These are phyloP conservation scores for Sycobia sp. DNA, from an alignment of 1,140 invertebrate genomes.

Conservation along the genomic window DNA sequence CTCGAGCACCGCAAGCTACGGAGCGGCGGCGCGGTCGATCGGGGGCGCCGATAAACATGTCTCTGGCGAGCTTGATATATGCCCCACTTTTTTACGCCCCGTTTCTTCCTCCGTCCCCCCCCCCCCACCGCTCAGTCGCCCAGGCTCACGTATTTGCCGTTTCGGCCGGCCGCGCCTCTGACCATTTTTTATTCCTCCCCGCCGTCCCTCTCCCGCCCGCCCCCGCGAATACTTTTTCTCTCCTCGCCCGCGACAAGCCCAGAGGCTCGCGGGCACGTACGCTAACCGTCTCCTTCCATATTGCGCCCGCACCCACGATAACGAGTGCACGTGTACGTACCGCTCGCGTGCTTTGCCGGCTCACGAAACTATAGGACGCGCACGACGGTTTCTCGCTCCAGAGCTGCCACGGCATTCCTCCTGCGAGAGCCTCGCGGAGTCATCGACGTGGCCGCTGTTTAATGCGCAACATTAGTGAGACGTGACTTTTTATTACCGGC, in stretches of 20 bases:
- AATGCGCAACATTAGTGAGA: too few relatives aligned
- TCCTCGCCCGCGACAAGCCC: neutral
- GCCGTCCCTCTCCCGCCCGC: neutral
- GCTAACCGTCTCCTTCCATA: neutral
- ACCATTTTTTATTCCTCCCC: too few relatives aligned
- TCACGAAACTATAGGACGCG: too few relatives aligned
- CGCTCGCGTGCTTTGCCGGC: too few relatives aligned
- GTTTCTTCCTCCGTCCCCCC: neutral
- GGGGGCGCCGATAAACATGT: conserved; percentile 19
- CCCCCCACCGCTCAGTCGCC: neutral
- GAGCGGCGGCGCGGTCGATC: neutral
- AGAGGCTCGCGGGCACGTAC: too few relatives aligned
- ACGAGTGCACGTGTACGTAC: too few relatives aligned
- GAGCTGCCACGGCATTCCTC: too few relatives aligned
- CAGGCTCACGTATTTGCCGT: neutral
- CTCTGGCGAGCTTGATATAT: conserved; percentile 16
- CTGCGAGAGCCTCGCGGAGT: too few relatives aligned
- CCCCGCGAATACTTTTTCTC: neutral
- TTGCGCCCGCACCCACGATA: too few relatives aligned
- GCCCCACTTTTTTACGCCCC: conserved; percentile 21
- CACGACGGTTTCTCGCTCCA: too few relatives aligned
- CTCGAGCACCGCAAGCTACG: neutral
- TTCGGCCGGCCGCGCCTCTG: neutral
- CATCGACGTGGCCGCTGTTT: too few relatives aligned
- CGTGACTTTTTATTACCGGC: too few relatives aligned